Evolutionary conservation across 1,140 invertebrate genomes (phyloP).

Genomic region (Druon quercuslanigerum): DNA sequence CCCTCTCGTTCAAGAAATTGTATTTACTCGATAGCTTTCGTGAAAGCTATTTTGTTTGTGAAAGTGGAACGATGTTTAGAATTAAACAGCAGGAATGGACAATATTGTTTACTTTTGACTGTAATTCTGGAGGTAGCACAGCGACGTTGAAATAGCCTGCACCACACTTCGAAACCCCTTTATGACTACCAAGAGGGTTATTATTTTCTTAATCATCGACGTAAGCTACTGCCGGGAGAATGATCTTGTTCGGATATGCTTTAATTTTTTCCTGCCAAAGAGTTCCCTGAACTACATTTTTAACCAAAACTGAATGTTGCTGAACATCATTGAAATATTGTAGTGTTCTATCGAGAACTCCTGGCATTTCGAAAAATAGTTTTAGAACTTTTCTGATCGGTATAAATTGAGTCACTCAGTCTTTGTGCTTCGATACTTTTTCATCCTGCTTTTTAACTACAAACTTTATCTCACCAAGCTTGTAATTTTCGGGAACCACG

Average conservation of each 20-base stretch:
- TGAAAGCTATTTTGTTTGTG: neutral
- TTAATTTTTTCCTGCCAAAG: slow-evolving; percentile 52
- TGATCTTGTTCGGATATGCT: slow-evolving; percentile 43
- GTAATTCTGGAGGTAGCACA: slow-evolving; percentile 54
- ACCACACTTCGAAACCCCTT: slow-evolving; percentile 55
- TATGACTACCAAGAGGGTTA: slow-evolving; percentile 60
- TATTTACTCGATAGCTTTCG: neutral
- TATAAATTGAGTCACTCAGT: slow-evolving; percentile 38
- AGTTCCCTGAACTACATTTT: slow-evolving; percentile 56
- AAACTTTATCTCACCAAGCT: neutral
- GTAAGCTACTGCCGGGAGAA: slow-evolving; percentile 58
- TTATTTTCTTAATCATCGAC: slow-evolving; percentile 50
- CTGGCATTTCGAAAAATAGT: slow-evolving; percentile 44
- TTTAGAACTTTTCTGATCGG: slow-evolving; percentile 42
- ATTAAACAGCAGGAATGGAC: slow-evolving; percentile 17
- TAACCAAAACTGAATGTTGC: slow-evolving; percentile 36
- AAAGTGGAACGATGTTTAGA: neutral
- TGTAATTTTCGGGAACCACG: neutral
- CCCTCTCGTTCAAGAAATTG: neutral
- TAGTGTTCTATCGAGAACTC: slow-evolving; percentile 32
- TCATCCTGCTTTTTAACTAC: neutral
- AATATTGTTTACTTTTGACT: slow-evolving; percentile 37
- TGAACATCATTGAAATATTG: slow-evolving; percentile 34
- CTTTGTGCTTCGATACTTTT: neutral
- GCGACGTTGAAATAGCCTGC: slow-evolving; percentile 50